Evolutionary conservation across 2,888 invertebrate species (phyloP).

Genomic region (Athalia cordata): DNA sequence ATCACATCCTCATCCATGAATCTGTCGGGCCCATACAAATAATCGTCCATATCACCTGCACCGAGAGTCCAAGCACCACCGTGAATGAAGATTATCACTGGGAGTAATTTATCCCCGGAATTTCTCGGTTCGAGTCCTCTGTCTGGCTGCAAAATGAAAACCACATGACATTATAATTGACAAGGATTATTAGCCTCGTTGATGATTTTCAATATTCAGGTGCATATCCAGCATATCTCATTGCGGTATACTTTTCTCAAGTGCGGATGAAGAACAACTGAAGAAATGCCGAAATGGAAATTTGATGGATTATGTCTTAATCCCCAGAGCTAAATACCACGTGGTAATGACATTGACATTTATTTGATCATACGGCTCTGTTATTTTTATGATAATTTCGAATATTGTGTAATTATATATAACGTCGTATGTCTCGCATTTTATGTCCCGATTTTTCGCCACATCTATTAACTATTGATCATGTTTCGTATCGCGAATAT

Average conservation of each 20-base stretch:
- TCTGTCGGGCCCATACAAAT: conserved; percentile 44
- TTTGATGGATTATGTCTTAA: background rate
- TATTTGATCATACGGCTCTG: background rate
- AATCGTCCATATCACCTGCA: conserved; percentile 47
- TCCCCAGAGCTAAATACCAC: background rate
- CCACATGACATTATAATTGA: background rate
- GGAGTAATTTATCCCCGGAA: conserved; percentile 24
- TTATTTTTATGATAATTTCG: background rate
- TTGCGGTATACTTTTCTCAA: too few species aligned
- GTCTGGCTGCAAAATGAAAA: conserved; percentile 15
- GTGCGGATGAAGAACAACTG: background rate
- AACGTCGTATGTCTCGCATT: too few species aligned
- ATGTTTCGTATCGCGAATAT: too few species aligned
- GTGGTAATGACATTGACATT: conserved; percentile 32
- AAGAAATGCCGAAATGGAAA: background rate
- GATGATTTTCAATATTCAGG: background rate
- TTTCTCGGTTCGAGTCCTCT: conserved; percentile 24
- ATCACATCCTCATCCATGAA: conserved; percentile 46
- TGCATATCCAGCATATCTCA: too few species aligned
- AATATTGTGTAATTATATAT: conserved; percentile 4
- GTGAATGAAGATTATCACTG: conserved; percentile 46
- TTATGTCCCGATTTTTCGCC: too few species aligned
- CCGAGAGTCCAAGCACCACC: conserved; percentile 44
- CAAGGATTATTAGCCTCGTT: background rate
- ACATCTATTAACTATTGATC: too few species aligned